Conservation (phyloP, 1,140 invertebrate species). For the Calliphora vicina region DNA sequence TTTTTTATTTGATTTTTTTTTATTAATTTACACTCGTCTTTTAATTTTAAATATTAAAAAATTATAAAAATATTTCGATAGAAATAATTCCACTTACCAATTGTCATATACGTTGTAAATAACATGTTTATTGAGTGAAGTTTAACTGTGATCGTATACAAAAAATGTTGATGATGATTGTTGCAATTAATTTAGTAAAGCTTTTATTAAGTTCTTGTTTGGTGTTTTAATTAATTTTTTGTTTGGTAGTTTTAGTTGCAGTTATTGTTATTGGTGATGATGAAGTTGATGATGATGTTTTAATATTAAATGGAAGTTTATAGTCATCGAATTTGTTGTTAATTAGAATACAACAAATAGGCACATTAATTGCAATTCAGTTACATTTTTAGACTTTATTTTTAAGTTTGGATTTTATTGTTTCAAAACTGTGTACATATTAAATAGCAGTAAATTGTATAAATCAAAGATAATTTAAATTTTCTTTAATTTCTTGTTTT, state of each 20-base stretch:
- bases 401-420: no score
- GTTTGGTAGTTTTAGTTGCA: not conserved
- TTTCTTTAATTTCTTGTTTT: no score
- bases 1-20: no score
- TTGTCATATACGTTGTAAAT: constrained; percentile 28
- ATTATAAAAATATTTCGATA: no score
- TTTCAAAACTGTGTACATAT: no score
- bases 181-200: not conserved
- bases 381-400: not conserved
- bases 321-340: not conserved
- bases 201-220: not conserved
- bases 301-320: not conserved
- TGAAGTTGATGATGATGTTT: not conserved
- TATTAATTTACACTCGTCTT: no score
- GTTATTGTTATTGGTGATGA: no score
- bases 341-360: not conserved
- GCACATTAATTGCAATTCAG: not conserved
- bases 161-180: not conserved
- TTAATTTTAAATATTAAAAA: no score
- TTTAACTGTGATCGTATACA: not conserved
- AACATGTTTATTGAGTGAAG: not conserved
- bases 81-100: constrained; percentile 5
- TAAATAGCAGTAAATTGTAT: no score
- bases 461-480: no score
- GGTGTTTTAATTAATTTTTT: not conserved